Percentiles rank a stretch among this genome's conserved stretches.
These are phyloP conservation scores for Colinus virginianus DNA, from an alignment of 2,113 vertebrate species.

Conservation along the genomic window DNA sequence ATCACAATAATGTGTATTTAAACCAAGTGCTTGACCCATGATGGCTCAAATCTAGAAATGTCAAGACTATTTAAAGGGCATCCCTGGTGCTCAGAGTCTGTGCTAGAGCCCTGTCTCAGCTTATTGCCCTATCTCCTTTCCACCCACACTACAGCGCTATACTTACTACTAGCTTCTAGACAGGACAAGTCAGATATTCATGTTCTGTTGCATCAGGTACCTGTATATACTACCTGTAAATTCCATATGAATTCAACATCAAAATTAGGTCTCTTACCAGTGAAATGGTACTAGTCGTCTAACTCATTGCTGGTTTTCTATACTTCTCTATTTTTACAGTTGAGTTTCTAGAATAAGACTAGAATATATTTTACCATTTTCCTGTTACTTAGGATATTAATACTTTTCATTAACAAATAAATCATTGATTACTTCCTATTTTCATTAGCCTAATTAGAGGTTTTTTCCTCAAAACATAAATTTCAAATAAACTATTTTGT, in stretches of 20 bases:
- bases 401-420: background rate
- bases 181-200: background rate
- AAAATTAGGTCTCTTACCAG: background rate
- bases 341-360: background rate
- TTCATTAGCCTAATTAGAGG: background rate
- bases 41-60: background rate
- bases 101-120: background rate
- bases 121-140: background rate
- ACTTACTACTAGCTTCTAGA: background rate
- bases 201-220: background rate
- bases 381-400: background rate
- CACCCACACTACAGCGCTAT: accelerated
- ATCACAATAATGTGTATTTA: background rate
- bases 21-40: background rate
- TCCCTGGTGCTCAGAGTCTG: accelerated
- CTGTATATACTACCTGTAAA: background rate
- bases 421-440: background rate
- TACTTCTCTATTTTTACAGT: background rate
- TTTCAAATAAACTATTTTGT: constrained; percentile 6
- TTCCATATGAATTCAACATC: background rate
- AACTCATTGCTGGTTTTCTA: background rate
- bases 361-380: background rate
- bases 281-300: background rate
- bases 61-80: background rate
- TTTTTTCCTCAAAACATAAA: background rate